Evolutionary conservation across 1,140 invertebrate genomes (phyloP).

Genomic region (Prorops nasuta): DNA sequence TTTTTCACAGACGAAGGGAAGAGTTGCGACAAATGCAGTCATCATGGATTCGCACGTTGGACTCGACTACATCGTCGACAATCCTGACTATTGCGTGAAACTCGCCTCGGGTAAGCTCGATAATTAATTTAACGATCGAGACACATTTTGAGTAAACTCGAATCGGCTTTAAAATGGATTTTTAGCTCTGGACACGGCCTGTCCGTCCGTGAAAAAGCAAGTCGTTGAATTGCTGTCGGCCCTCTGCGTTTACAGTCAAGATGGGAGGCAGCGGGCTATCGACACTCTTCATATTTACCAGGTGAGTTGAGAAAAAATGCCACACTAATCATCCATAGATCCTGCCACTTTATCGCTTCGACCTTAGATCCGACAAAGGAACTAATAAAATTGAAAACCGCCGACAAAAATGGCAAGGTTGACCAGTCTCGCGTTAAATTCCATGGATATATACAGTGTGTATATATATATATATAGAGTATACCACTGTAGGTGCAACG

Average conservation of each 20-base stretch:
- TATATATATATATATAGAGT: too few species aligned
- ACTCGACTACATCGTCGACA: constrained; percentile 91
- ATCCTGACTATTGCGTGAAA: constrained; percentile 87
- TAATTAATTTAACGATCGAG: neutral
- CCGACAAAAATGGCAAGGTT: too few species aligned
- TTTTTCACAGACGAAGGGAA: constrained; percentile 31
- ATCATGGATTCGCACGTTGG: constrained; percentile 84
- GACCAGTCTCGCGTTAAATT: too few species aligned
- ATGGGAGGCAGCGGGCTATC: constrained; percentile 79
- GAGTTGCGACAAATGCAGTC: constrained; percentile 45
- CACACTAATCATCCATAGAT: too few species aligned
- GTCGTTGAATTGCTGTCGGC: constrained; percentile 88
- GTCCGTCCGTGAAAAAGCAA: constrained; percentile 86
- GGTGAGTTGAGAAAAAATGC: constrained; percentile 57
- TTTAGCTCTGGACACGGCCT: constrained; percentile 80
- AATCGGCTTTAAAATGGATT: constrained; percentile 28
- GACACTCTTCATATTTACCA: constrained; percentile 87
- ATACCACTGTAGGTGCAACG: too few species aligned
- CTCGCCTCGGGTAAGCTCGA: constrained; percentile 71
- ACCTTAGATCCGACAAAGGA: too few species aligned
- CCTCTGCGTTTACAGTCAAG: constrained; percentile 84
- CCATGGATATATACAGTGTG: too few species aligned
- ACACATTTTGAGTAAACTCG: neutral
- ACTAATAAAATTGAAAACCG: too few species aligned
- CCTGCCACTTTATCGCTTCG: too few species aligned